phyloP scores from a whole-genome alignment of 2,113 vertebrate species.

The Mus pahari region DNA sequence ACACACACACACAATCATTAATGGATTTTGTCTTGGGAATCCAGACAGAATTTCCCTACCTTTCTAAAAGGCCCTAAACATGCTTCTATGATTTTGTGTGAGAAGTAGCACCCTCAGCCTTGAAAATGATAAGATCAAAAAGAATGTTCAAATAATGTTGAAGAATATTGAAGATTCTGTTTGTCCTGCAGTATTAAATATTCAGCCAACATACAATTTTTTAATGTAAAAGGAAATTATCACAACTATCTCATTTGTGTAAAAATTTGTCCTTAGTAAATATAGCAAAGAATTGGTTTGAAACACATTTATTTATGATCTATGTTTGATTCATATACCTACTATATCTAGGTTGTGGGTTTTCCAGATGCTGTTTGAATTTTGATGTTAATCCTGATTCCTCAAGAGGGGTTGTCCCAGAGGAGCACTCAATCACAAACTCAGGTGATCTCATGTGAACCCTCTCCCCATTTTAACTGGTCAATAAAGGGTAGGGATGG shows the following conservation, averaged over 20 bases:
- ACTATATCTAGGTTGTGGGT: too few species aligned
- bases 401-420: too few species aligned
- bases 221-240: not conserved
- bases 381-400: too few species aligned
- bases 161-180: not conserved
- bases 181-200: not conserved
- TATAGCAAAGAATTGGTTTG: not conserved
- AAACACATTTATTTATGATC: not conserved
- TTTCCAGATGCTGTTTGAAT: too few species aligned
- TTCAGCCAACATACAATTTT: not conserved
- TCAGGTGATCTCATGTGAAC: too few species aligned
- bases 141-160: not conserved
- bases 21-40: not conserved
- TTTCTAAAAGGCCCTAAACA: not conserved
- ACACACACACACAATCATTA: not conserved
- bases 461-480: too few species aligned
- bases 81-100: not conserved
- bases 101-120: not conserved
- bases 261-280: not conserved
- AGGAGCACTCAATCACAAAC: too few species aligned
- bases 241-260: not conserved
- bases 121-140: not conserved
- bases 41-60: not conserved
- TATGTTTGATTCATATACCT: not conserved
- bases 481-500: too few species aligned